Conservation (phyloP, 2,113 vertebrate species). For the Tautogolabrus adspersus region DNA sequence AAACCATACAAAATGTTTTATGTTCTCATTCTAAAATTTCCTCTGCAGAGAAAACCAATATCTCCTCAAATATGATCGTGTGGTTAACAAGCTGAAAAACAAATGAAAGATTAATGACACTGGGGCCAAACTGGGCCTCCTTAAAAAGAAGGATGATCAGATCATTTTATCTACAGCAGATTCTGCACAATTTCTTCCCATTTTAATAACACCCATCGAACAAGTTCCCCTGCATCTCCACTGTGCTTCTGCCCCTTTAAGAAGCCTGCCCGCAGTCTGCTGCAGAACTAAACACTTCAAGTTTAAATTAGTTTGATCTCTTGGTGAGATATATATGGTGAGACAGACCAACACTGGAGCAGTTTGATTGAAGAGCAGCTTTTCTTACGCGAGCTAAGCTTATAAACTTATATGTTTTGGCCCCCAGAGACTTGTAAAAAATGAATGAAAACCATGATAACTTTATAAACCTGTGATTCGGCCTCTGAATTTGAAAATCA, state of each 20-base stretch:
- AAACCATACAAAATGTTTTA: not conserved
- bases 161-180: slow-evolving; percentile 7
- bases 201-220: slow-evolving; percentile 3
- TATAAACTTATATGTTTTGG: not conserved
- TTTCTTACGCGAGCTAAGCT: not conserved
- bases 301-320: not conserved
- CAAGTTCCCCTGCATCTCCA: not conserved
- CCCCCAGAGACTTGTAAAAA: not conserved
- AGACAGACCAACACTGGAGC: not conserved
- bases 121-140: not conserved
- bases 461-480: not conserved
- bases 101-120: slow-evolving; percentile 50
- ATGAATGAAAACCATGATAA: not conserved
- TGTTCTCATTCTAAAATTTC: not conserved
- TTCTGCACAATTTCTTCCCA: not conserved
- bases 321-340: not conserved
- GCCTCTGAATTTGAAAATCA: not conserved
- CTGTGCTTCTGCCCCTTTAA: not conserved
- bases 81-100: slow-evolving; percentile 20
- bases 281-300: not conserved
- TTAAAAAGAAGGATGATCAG: slow-evolving; percentile 17
- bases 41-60: slow-evolving; percentile 2
- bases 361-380: not conserved
- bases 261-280: not conserved
- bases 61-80: slow-evolving; percentile 7